These are phyloP conservation scores for Pitangus sulphuratus DNA, from an alignment of 2,797 vertebrate species.

Conservation along the genomic window DNA sequence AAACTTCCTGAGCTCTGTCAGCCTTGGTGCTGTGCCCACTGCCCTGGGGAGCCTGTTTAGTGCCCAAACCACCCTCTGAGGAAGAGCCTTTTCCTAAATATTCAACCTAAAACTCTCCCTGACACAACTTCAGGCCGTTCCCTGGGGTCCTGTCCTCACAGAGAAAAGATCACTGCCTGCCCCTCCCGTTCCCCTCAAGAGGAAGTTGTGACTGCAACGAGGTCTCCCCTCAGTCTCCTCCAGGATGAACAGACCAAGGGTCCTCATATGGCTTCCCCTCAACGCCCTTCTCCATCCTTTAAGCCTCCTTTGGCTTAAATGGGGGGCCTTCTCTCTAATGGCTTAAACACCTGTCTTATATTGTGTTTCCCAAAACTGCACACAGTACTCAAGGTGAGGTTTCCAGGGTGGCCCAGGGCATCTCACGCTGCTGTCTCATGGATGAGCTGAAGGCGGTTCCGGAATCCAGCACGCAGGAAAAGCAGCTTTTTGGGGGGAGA, in stretches of 20 bases:
- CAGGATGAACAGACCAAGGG: neutral
- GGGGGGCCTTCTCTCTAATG: no score
- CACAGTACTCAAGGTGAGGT: neutral
- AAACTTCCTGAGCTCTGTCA: neutral
- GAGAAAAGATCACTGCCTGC: neutral
- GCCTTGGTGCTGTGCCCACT: neutral
- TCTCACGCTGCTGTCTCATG: accelerated
- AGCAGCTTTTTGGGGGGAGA: neutral
- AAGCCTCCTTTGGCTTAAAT: no score
- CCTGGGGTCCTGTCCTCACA: neutral
- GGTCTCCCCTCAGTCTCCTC: neutral
- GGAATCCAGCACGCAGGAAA: accelerated
- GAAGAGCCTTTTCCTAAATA: neutral
- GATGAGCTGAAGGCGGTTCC: neutral
- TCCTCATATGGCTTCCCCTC: neutral
- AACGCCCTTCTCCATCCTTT: neutral
- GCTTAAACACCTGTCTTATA: no score
- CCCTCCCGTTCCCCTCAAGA: neutral
- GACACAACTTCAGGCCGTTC: neutral
- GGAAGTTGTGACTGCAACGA: neutral
- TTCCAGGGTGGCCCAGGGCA: neutral
- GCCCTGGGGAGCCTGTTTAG: neutral
- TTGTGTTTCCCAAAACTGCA: neutral
- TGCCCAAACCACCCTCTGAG: neutral
- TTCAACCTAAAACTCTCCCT: neutral